These are phyloP conservation scores for Rhinophrynus dorsalis DNA, from an alignment of 2,797 vertebrate genomes.

Conservation along the genomic window DNA sequence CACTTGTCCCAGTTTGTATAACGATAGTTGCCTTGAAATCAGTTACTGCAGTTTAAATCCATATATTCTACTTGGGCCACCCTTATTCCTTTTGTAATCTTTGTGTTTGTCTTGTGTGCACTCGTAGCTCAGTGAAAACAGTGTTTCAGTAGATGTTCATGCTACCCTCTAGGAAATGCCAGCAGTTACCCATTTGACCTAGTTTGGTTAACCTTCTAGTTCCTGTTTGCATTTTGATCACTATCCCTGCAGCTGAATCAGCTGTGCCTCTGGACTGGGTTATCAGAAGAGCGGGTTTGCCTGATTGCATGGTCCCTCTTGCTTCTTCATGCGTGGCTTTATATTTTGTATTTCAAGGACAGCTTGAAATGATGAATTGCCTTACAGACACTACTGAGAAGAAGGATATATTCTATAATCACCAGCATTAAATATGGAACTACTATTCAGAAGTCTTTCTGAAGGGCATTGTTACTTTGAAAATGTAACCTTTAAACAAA, in stretches of 20 bases:
- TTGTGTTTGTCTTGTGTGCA: too few species aligned
- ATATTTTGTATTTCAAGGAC: conserved; percentile 43
- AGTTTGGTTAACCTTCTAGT: conserved; percentile 8
- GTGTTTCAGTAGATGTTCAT: background rate
- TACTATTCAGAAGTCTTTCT: conserved; percentile 20
- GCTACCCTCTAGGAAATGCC: background rate
- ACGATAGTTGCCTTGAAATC: too few species aligned
- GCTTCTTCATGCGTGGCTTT: conserved; percentile 19
- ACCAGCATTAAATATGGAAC: conserved; percentile 23
- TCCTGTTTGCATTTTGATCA: conserved; percentile 12
- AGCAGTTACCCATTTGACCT: background rate
- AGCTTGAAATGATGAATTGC: conserved; percentile 42
- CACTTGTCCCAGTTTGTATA: too few species aligned
- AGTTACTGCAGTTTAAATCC: too few species aligned
- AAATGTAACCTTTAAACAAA: background rate
- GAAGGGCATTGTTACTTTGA: background rate
- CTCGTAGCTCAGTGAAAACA: too few species aligned
- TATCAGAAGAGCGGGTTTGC: conserved; percentile 9
- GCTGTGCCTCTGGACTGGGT: conserved; percentile 5
- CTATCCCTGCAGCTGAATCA: background rate
- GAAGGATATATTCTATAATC: conserved; percentile 39
- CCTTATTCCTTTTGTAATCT: too few species aligned
- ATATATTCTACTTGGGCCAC: too few species aligned
- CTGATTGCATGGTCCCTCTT: conserved; percentile 34
- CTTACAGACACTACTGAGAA: conserved; percentile 31